Conservation (phyloP, 1,140 invertebrate species). For the Hydropsyche tenuis region DNA sequence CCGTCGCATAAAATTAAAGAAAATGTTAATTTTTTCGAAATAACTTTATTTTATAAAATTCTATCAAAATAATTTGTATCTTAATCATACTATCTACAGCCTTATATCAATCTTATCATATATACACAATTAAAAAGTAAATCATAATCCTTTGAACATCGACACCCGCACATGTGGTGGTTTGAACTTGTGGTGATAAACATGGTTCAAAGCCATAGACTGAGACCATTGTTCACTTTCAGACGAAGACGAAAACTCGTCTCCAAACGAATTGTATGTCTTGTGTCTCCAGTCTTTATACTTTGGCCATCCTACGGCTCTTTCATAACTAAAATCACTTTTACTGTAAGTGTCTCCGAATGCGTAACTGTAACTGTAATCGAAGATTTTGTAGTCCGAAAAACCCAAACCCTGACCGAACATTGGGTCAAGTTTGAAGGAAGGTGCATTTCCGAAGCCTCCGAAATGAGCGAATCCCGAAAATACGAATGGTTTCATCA, state of each 20-base stretch:
- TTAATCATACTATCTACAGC: no score
- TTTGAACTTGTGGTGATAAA: not conserved
- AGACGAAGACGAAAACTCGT: not conserved
- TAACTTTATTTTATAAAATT: no score
- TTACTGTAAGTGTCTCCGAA: not conserved
- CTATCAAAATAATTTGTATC: no score
- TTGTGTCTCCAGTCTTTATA: no score
- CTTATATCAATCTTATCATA: no score
- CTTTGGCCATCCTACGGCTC: not conserved
- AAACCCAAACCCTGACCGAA: not conserved
- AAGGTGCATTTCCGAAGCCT: not conserved
- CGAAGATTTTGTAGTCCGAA: not conserved
- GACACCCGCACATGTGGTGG: not conserved
- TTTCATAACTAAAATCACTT: not conserved
- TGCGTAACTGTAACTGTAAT: not conserved
- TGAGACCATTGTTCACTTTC: not conserved
- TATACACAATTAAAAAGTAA: not conserved
- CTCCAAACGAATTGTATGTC: no score
- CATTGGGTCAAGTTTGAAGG: not conserved
- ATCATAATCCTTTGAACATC: not conserved
- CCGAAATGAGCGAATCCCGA: not conserved
- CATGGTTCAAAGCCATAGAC: no score
- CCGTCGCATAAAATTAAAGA: no score
- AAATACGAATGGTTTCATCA: not conserved
- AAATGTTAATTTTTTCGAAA: no score